Conservation (phyloP, 2,797 vertebrate genomes). For the Staurois parvus region DNA sequence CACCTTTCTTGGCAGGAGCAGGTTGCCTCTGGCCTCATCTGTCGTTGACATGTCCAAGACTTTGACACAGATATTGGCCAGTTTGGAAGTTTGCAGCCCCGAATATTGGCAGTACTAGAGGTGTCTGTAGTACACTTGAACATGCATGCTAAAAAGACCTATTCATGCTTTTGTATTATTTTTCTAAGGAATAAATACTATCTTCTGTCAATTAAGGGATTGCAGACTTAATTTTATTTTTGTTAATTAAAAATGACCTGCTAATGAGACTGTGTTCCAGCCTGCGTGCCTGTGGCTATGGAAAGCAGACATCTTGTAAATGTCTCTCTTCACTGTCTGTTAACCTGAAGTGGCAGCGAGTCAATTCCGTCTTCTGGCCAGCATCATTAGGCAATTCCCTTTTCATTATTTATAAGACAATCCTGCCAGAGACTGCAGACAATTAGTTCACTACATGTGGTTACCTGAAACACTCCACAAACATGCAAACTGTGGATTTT, state of each 20-base stretch:
- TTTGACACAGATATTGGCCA: no score
- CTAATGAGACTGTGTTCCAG: not conserved
- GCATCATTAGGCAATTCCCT: conserved; percentile 26
- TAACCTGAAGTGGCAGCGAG: not conserved
- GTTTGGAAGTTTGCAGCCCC: no score
- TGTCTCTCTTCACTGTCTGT: conserved; percentile 2
- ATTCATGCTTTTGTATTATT: no score
- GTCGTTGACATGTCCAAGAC: no score
- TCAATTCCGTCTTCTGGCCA: not conserved
- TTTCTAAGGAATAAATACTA: no score
- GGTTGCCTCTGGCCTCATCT: no score
- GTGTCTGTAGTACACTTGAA: no score
- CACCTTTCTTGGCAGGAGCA: no score
- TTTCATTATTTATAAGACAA: conserved; percentile 50
- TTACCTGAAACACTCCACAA: conserved; percentile 46
- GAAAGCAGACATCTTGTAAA: not conserved
- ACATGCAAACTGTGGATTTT: conserved; percentile 16
- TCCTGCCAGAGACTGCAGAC: conserved; percentile 43
- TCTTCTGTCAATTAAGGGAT: no score
- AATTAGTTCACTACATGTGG: conserved; percentile 51
- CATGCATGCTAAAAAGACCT: no score
- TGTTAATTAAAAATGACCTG: not conserved
- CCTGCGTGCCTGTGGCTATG: not conserved
- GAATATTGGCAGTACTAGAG: no score
- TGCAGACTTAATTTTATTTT: no score